Conservation (phyloP, 2,888 invertebrate species). For the Busseola fusca region DNA sequence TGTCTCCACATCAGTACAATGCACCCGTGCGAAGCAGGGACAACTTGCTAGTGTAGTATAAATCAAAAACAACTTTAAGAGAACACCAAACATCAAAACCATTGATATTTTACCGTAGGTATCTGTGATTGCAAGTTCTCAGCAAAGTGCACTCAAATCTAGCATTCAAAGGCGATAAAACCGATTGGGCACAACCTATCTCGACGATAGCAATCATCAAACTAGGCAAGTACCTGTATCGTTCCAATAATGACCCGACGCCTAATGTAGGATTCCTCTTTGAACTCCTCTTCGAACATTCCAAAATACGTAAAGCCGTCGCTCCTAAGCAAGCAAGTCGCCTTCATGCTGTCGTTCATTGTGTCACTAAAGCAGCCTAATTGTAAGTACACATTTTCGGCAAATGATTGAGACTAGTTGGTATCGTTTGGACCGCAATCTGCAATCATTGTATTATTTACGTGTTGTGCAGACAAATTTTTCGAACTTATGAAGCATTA, state of each 20-base stretch:
- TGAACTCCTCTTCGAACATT: conserved; percentile 35
- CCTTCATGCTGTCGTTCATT: conserved; percentile 4
- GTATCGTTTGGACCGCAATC: no score
- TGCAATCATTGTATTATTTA: no score
- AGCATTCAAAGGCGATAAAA: conserved; percentile 31
- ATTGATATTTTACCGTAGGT: no score
- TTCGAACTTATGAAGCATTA: no score
- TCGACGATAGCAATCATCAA: conserved; percentile 27
- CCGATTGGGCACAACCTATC: conserved; percentile 8
- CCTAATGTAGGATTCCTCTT: conserved; percentile 30
- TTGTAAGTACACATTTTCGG: no score
- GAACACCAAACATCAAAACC: not conserved
- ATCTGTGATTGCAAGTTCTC: not conserved
- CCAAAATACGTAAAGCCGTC: not conserved
- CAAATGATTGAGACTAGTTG: no score
- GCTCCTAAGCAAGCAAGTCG: conserved; percentile 11
- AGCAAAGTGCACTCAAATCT: conserved; percentile 1
- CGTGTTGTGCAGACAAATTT: no score
- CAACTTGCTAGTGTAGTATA: not conserved
- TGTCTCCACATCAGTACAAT: not conserved
- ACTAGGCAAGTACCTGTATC: not conserved
- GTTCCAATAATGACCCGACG: conserved; percentile 21
- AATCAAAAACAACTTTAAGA: not conserved
- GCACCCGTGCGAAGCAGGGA: not conserved
- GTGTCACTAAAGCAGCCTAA: not conserved